Percentiles rank a stretch among this genome's conserved stretches.
phyloP scores from a whole-genome alignment of 2,888 invertebrate genomes.

The Drosophila siamana region DNA sequence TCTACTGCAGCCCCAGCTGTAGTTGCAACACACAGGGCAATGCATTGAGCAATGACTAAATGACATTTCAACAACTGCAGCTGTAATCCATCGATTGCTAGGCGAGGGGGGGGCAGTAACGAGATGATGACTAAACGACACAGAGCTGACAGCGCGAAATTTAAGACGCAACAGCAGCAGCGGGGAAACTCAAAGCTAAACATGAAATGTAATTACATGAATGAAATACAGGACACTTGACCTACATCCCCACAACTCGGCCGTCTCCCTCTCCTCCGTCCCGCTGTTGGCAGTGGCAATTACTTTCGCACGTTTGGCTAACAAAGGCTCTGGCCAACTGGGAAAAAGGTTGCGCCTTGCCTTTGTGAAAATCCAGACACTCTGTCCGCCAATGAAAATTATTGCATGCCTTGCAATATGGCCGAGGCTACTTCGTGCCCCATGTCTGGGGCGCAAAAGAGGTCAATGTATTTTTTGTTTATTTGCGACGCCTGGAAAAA shows the following conservation, averaged over 20 bases:
- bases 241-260: constrained; percentile 51
- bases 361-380: constrained; percentile 42
- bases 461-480: constrained; percentile 77
- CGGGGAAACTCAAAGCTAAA: constrained; percentile 39
- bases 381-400: constrained; percentile 56
- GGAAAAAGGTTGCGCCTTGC: constrained; percentile 41
- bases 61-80: constrained; percentile 35
- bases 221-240: constrained; percentile 75
- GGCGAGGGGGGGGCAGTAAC: not conserved
- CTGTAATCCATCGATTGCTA: constrained; percentile 23
- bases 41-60: constrained; percentile 57
- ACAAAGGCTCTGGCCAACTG: constrained; percentile 43
- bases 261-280: not conserved
- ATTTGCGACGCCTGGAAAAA: constrained; percentile 40
- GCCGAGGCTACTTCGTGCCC: constrained; percentile 16
- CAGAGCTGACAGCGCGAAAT: constrained; percentile 42
- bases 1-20: not conserved
- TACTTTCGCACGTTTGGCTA: constrained; percentile 74
- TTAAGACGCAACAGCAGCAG: constrained; percentile 7
- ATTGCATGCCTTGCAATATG: constrained; percentile 74
- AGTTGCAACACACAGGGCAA: constrained; percentile 28
- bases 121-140: constrained; percentile 14
- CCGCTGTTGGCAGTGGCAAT: constrained; percentile 32
- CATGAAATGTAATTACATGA: constrained; percentile 64
- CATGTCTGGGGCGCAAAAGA: constrained; percentile 44